These are phyloP conservation scores for Botia almorhae DNA, from an alignment of 2,797 vertebrate species.

Conservation along the genomic window DNA sequence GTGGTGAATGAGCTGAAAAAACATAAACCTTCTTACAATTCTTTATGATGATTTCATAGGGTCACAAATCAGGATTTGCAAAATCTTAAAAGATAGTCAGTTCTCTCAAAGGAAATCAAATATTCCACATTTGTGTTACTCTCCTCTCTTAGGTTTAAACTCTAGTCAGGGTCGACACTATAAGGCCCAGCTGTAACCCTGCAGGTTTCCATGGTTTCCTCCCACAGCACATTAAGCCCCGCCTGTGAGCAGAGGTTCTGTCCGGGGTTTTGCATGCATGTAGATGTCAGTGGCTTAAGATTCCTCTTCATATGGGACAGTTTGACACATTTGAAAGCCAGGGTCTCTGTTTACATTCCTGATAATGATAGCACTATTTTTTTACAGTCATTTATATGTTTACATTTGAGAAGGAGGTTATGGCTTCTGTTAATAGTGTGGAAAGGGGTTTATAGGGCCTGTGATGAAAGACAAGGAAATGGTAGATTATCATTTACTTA, in stretches of 20 bases:
- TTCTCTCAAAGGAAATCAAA: neutral
- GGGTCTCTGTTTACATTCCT: constrained; percentile 34
- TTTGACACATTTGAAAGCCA: neutral
- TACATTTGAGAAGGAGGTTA: neutral
- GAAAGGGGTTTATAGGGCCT: neutral
- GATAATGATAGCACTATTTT: constrained; percentile 6
- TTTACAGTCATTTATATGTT: neutral
- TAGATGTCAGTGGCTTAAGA: constrained; percentile 31
- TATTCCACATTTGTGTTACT: neutral
- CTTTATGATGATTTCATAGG: no score
- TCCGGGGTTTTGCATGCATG: neutral
- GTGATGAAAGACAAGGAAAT: neutral
- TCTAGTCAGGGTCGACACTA: neutral
- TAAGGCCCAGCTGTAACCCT: neutral
- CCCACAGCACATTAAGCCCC: neutral
- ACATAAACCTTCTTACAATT: no score
- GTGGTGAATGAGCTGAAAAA: no score
- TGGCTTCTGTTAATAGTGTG: constrained; percentile 1
- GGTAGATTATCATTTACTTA: neutral
- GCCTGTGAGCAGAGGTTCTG: neutral
- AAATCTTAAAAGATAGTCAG: neutral
- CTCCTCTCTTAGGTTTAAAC: neutral
- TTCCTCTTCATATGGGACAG: neutral
- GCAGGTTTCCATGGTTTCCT: neutral
- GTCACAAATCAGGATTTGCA: neutral